Base-by-base conservation (phyloP, 2,797 vertebrate species). In the Rhinatrema bivittatum region DNA sequence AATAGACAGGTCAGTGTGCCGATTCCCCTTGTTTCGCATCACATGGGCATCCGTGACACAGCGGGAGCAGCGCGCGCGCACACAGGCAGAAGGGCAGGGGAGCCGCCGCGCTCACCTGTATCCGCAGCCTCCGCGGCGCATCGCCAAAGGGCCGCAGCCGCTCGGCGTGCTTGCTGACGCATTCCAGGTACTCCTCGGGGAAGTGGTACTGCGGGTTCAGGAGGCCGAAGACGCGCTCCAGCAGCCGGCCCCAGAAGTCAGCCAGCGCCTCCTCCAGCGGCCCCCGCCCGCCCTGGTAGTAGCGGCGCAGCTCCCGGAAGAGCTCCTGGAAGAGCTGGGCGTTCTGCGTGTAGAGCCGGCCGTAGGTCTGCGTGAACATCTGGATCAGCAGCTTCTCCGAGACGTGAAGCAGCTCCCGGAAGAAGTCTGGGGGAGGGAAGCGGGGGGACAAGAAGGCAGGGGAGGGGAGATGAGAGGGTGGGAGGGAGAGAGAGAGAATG, bases 141-240 rank as follows among this genome's bases (percentile, higher is more conserved):
- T 93, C 90, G 42, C 90, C 91, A 7, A 93, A 93, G 0, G 91
- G 88, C 50, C 82, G 86, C 40, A 93, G 78, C 49, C 87, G 82
- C 13, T 91, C 88, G 0, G 84, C 71, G 7, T 91, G 84, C 48
- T 84, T 90, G 28, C 79, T 87, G 33, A 92, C 87, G 56, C 90
- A 93, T 59, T 92, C 87, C 72, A 94, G 75, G 65, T 92, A 94
- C 31, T 88, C 87, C 9, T 86, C 79, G 7, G 74, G 81, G 56
- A 93, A 90, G 68, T 84, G 80, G 55, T 91, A 93, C 60, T 93
- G 90, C 6, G 91, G 91, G 53, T 93, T 90, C 27, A 94, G 79
- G 61, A 93, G 73, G 18, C 88, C 85, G 51, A 94, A 91, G 30
- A 88, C 84, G 20, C 82, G 81, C 74, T 94, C 90, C 52, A 91